Evolutionary conservation across 2,113 vertebrate genomes (phyloP), one percentile per base, ranked within the genome.

Genomic region (Etia nguti): DNA sequence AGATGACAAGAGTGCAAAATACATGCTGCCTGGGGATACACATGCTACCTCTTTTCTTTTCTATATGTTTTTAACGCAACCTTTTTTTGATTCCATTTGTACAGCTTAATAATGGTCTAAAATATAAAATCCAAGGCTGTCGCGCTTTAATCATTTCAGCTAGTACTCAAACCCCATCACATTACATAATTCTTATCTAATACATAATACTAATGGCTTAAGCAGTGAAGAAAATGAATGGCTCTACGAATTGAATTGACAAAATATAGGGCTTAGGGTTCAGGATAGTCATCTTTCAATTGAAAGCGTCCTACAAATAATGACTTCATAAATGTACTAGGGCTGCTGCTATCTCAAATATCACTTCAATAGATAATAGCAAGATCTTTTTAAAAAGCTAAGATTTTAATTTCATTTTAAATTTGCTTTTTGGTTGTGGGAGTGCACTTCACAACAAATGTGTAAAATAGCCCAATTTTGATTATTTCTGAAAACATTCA

Each of bases 401-500:
- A 31, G 24, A 31, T 50, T 50, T 12, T 50, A 7, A 9, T 12
- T 52, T 31, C 46, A 52, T 77, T 52, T 77, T 52, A 31, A 77
- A 77, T n/a, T 31, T 12, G n/a, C 5, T 52, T 52, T 52, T 77
- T 29, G 70, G 46, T 48, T 75, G 70, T 75, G 16, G 26, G 70
- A 75, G 24, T 20, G 26, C 73, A n/a, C 26, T 52, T 77, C 11
- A 48, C 46, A 77, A 12, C 26, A n/a, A n/a, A 52, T 52, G 26
- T 50, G 6, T 77, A 34, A 77, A 77, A 77, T 31, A 48, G 26
- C 46, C 73, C 79, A 89, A 94, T 88, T 92, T 92, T 70, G 48
- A 89, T 81, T 91, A 85, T 91, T 93, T 91, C 86, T 89, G 65
- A 89, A 87, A 75, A 84, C 56, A 88, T 86, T 86, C 88, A 88